phyloP scores from a whole-genome alignment of 2,888 invertebrate species.

The Alentia gelatinosa region DNA sequence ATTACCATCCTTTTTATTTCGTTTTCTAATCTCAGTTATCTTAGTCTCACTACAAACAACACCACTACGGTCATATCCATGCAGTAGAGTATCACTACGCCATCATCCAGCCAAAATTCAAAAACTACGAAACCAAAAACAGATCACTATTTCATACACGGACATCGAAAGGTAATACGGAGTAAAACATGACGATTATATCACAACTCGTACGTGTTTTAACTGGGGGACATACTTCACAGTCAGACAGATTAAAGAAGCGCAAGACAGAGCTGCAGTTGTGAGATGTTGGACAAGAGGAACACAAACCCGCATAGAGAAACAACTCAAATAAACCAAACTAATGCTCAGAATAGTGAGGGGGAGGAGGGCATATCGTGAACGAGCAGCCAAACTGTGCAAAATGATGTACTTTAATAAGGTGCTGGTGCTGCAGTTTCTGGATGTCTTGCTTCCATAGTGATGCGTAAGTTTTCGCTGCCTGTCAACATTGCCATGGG shows the following conservation, averaged over 20 bases:
- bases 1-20: too few relatives aligned
- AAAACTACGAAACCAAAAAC: too few relatives aligned
- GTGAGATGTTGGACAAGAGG: not conserved
- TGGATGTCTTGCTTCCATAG: conserved; percentile 52
- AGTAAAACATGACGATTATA: too few relatives aligned
- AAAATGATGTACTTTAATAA: conserved; percentile 49
- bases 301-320: not conserved
- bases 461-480: conserved; percentile 36
- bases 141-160: too few relatives aligned
- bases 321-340: not conserved
- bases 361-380: not conserved
- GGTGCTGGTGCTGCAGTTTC: conserved; percentile 37
- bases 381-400: conserved; percentile 1
- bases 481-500: conserved; percentile 44
- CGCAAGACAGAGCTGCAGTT: too few relatives aligned
- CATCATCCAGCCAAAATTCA: too few relatives aligned
- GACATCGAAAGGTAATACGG: too few relatives aligned
- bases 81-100: too few relatives aligned
- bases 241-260: not conserved
- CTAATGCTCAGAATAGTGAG: not conserved
- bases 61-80: too few relatives aligned
- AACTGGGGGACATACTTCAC: not conserved
- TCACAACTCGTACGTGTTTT: too few relatives aligned
- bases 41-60: too few relatives aligned
- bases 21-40: too few relatives aligned